Conservation (phyloP, 2,888 invertebrate genomes). For the Morpho achilles region DNA sequence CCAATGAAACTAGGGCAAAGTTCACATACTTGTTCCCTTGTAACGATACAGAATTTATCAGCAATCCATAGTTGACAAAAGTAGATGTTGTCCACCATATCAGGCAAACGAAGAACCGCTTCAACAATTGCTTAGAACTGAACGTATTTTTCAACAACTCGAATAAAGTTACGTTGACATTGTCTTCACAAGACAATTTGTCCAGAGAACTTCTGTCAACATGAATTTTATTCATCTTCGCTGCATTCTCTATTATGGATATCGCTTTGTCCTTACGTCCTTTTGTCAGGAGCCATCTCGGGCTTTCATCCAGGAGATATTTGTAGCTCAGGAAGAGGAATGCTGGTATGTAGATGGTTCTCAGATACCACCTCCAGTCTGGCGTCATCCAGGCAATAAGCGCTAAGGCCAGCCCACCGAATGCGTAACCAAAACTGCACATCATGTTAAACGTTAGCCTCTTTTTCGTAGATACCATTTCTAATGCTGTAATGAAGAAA, state of each 20-base stretch:
- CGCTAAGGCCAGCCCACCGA: slow-evolving; percentile 44
- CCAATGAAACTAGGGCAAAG: slow-evolving; percentile 79
- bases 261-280: slow-evolving; percentile 82
- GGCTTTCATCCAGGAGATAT: slow-evolving; percentile 85
- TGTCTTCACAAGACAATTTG: slow-evolving; percentile 40
- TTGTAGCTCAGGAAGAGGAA: slow-evolving; percentile 82
- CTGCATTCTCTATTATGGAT: slow-evolving; percentile 80
- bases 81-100: slow-evolving; percentile 82
- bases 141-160: slow-evolving; percentile 52
- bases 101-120: slow-evolving; percentile 57
- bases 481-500: slow-evolving; percentile 47
- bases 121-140: slow-evolving; percentile 45
- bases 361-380: slow-evolving; percentile 84
- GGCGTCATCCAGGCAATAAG: slow-evolving; percentile 62
- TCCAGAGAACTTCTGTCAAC: slow-evolving; percentile 46
- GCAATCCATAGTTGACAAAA: slow-evolving; percentile 88
- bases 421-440: slow-evolving; percentile 41
- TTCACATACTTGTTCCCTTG: slow-evolving; percentile 88
- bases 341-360: slow-evolving; percentile 84
- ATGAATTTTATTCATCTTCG: slow-evolving; percentile 60
- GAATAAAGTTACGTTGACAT: slow-evolving; percentile 38
- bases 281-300: slow-evolving; percentile 89
- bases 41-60: slow-evolving; percentile 85
- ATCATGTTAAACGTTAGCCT: slow-evolving; percentile 48
- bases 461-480: slow-evolving; percentile 53